A percentile compares a stretch with the other conserved stretches of the same genome.
phyloP scores from a whole-genome alignment of 1,140 invertebrate species.

The Laupala kohalensis region DNA sequence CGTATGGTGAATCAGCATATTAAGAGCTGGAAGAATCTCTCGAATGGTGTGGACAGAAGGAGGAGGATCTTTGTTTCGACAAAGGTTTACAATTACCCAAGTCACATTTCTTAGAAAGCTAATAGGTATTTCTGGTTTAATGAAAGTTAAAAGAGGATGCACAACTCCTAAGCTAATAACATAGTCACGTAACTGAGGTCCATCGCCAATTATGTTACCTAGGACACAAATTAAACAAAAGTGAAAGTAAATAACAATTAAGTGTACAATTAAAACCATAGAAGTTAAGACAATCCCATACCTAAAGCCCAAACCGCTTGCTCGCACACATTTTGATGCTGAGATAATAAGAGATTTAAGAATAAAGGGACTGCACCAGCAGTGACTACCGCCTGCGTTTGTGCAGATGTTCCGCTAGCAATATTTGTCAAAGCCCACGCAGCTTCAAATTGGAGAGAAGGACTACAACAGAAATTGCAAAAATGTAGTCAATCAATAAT shows the following conservation, averaged over 20 bases:
- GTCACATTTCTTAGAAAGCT: constrained; percentile 92
- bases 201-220: constrained; percentile 86
- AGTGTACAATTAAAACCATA: no score
- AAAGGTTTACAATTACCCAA: constrained; percentile 95
- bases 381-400: constrained; percentile 90
- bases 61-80: constrained; percentile 90
- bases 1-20: constrained; percentile 84
- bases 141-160: constrained; percentile 75
- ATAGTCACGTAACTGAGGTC: constrained; percentile 76
- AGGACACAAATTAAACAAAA: not conserved
- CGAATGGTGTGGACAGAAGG: constrained; percentile 74
- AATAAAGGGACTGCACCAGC: constrained; percentile 93
- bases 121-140: constrained; percentile 85
- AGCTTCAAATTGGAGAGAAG: constrained; percentile 93
- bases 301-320: constrained; percentile 98
- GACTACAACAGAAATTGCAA: constrained; percentile 43
- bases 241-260: not conserved
- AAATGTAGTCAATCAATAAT: no score
- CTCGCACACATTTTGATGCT: constrained; percentile 95
- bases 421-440: constrained; percentile 99
- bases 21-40: constrained; percentile 88
- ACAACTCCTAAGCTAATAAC: constrained; percentile 85
- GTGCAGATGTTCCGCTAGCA: constrained; percentile 88
- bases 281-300: constrained; percentile 21
- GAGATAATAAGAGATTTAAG: constrained; percentile 75